Evolutionary conservation across 2,888 invertebrate genomes (phyloP), one percentile per base, ranked within the genome.

Genomic region (Eilema depressum): DNA sequence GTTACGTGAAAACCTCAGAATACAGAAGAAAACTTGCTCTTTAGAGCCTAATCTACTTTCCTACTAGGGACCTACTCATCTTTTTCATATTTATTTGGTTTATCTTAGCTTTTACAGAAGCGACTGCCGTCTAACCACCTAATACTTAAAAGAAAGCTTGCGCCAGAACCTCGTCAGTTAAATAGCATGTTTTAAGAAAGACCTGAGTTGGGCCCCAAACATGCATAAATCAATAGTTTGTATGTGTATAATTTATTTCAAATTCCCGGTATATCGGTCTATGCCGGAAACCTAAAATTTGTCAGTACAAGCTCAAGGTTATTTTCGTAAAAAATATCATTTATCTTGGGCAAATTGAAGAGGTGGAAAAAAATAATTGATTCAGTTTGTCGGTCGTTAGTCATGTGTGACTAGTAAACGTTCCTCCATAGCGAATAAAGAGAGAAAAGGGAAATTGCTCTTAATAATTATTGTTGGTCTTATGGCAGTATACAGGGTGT

Each of bases 351-450:
- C 85, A 86, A 85, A 86, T 87, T 88, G 85, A 86, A 80, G 80
- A 85, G 78, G 78, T 85, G 83, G 78, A 89, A 88, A 90, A 91
- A 91, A 91, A 89, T 88, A 87, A 91, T 88, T 89, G 88, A 86
- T 78, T 85, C 80, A 80, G 77, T 84, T 81, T 78, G 83, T 78
- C 73, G 74, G 82, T 71, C 85, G 79, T 81, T 87, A 88, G 76
- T 90, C 86, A 85, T 85, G 89, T 90, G 87, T 89, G 87, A 90
- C 91, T 81, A 76, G 56, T 69, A 71, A 72, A 70, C 75, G 71
- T 74, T 79, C 75, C 81, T 78, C 83, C 71, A 78, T 67, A 70
- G n/a, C 33, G 53, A 56, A 68, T 68, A 60, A 64, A 75, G 67
- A 66, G 73, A 75, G 76, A 73, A 71, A 57, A 57, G 33, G 57